phyloP scores from a whole-genome alignment of 2,888 invertebrate genomes.

The Disparrhopalites patrizii region DNA sequence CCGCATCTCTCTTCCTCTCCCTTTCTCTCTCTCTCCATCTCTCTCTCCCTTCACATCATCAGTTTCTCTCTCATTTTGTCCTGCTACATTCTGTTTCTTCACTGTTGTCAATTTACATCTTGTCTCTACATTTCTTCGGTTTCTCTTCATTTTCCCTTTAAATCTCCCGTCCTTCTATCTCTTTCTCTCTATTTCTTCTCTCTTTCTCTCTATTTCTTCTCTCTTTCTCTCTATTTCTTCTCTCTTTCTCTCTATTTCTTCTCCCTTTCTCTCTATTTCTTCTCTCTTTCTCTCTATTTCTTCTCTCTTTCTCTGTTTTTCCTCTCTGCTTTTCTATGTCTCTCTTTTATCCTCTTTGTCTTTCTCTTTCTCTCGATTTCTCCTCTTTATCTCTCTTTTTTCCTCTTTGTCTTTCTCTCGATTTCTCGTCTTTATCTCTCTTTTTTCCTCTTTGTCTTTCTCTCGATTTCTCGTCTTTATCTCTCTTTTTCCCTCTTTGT shows the following conservation, averaged over 20 bases:
- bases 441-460: too few species aligned
- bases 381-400: background rate
- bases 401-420: too few species aligned
- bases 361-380: background rate
- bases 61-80: background rate
- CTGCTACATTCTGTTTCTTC: background rate
- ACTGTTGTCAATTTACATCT: constrained; percentile 10
- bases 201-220: background rate
- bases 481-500: too few species aligned
- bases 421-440: too few species aligned
- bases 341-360: background rate
- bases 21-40: background rate
- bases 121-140: background rate
- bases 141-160: background rate
- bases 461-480: too few species aligned
- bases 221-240: background rate
- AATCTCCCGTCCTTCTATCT: constrained; percentile 11
- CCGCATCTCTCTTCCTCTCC: background rate
- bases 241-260: background rate
- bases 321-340: background rate
- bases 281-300: background rate
- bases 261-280: background rate
- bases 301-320: background rate
- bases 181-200: too few species aligned
- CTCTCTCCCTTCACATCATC: constrained; percentile 3